Evolutionary conservation across 2,113 vertebrate species (phyloP), one percentile per base, ranked within the genome.

Genomic region (Scytalopus superciliaris): DNA sequence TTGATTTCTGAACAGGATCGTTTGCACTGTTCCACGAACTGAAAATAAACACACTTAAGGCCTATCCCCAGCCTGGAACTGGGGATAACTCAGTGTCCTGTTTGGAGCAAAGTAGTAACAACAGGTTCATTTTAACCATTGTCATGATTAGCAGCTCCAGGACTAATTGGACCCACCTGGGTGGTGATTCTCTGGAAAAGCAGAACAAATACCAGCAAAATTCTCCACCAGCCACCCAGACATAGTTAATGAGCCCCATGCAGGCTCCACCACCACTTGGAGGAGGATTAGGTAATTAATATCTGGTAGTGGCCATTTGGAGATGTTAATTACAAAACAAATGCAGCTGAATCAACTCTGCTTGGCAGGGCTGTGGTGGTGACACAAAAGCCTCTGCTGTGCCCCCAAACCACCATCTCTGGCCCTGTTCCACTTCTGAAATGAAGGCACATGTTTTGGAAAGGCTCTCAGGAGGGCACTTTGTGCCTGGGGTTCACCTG

Each of bases 61-160:
- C n/a, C 25, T 8, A 7, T 8, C 30, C 53, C 42, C 52, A 67
- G 1, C 3, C 2, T 1, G 14, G 17, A 47, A 19, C 3, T 30
- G 6, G 2, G 25, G 47, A 35, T 13, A 37, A 66, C 35, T 3
- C 50, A 21, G 8, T 0, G 22, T 9, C 28, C 30, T 14, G 5
- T 17, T 2, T 42, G 42, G 40, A 42, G 40, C 40, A 42, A 37
- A 67, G 35, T 23, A 66, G 23, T 3, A 42, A 42, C n/a, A 12
- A 49, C 19, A 30, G 31, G 13, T 50, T 50, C 30, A 23, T 56
- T n/a, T 76, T 70, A 7, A 52, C 37, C 33, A 4, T 42, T 25
- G 37, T n/a, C 42, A 30, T 3, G 10, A n/a, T 63, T 22, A 56
- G 62, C 55, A 69, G 47, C 77, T 56, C 56, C 21, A 4, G 8